A percentile compares a stretch with the other conserved stretches of the same genome.
phyloP scores from a whole-genome alignment of 2,113 vertebrate genomes.

The Willisornis vidua region DNA sequence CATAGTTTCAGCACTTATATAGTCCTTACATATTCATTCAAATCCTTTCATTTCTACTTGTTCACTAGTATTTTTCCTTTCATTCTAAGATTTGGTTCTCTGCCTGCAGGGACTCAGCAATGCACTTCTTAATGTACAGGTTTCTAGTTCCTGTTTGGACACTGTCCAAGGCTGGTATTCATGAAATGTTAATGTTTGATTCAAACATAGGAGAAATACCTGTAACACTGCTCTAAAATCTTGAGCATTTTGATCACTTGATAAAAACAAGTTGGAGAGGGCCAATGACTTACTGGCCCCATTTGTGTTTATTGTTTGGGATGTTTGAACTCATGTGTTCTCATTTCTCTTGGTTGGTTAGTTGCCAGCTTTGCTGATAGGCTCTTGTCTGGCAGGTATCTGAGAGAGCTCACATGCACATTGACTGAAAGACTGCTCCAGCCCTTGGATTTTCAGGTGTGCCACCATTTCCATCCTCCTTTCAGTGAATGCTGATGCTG shows the following conservation, averaged over 20 bases:
- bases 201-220: background rate
- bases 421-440: background rate
- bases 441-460: background rate
- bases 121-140: constrained; percentile 16
- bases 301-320: background rate
- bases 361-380: background rate
- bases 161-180: constrained; percentile 11
- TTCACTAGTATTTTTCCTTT: constrained; percentile 46
- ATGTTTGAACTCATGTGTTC: background rate
- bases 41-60: constrained; percentile 61
- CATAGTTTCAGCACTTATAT: constrained; percentile 51
- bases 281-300: background rate
- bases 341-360: background rate
- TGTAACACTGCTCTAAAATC: background rate
- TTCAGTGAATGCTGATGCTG: background rate
- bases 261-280: background rate
- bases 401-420: background rate
- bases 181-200: background rate
- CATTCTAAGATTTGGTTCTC: constrained; percentile 51
- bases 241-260: background rate
- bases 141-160: constrained; percentile 54
- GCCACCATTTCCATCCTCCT: background rate
- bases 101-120: constrained; percentile 43
- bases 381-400: background rate
- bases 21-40: constrained; percentile 53